Conservation (phyloP, 2,888 invertebrate species). For the Watsonalla binaria region DNA sequence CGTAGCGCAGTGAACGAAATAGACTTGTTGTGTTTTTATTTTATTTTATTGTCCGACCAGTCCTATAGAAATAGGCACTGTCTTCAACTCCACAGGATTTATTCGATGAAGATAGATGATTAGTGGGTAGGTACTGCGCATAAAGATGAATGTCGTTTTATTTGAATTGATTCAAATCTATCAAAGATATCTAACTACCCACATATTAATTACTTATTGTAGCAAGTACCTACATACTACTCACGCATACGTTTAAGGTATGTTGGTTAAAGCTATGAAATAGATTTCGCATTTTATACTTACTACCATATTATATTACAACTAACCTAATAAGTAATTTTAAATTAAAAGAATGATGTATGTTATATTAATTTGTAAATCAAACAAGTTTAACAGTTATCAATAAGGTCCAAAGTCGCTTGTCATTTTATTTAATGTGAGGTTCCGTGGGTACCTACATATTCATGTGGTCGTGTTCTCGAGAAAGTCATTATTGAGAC, state of each 20-base stretch:
- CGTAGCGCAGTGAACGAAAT: conserved; percentile 44
- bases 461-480: conserved; percentile 45
- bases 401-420: not conserved
- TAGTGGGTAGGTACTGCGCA: conserved; percentile 8
- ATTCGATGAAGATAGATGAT: conserved; percentile 38
- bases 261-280: too few species aligned
- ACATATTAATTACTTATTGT: too few species aligned
- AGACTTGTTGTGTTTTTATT: conserved; percentile 64
- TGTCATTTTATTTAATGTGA: conserved; percentile 1
- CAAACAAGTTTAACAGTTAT: not conserved
- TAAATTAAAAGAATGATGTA: too few species aligned
- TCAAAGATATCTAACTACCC: too few species aligned
- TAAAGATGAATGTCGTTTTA: too few species aligned
- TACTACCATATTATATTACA: too few species aligned
- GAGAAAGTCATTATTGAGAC: conserved; percentile 67
- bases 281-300: too few species aligned
- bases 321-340: too few species aligned
- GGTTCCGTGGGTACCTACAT: conserved; percentile 14
- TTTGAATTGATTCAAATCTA: too few species aligned
- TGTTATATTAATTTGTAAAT: not conserved
- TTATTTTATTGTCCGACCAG: conserved; percentile 54
- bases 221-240: too few species aligned
- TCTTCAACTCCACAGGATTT: conserved; percentile 37
- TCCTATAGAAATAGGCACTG: conserved; percentile 32
- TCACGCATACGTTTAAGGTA: too few species aligned